Conservation (phyloP, 2,888 invertebrate species). For the Phyllotreta striolata region DNA sequence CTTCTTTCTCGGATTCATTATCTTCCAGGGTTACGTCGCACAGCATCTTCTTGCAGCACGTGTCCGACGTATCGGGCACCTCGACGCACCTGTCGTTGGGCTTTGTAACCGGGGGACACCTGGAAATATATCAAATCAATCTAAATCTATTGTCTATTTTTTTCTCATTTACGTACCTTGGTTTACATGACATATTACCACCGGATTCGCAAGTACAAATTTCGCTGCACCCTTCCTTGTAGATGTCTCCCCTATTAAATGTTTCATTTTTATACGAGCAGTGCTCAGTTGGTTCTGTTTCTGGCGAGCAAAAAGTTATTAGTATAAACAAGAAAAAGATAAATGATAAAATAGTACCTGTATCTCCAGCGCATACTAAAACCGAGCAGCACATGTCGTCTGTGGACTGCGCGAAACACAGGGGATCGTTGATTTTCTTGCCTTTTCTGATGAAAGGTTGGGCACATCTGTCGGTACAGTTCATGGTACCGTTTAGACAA, state of each 20-base stretch:
- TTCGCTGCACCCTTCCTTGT: constrained; percentile 83
- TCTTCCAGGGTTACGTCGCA: constrained; percentile 86
- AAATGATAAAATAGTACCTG: constrained; percentile 57
- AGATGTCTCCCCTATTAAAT: constrained; percentile 74
- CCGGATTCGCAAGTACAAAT: constrained; percentile 79
- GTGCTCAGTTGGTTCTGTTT: constrained; percentile 63
- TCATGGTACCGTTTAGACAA: constrained; percentile 74
- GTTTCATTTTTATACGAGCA: constrained; percentile 75
- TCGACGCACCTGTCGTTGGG: constrained; percentile 79
- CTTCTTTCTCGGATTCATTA: constrained; percentile 67
- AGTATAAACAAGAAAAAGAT: too few species aligned
- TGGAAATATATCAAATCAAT: constrained; percentile 46
- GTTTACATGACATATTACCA: constrained; percentile 64
- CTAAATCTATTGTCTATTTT: not conserved
- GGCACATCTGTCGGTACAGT: constrained; percentile 76
- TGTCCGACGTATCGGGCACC: constrained; percentile 81
- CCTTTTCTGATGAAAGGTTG: constrained; percentile 75
- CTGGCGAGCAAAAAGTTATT: constrained; percentile 46
- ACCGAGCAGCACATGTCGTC: constrained; percentile 77
- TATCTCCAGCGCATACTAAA: constrained; percentile 73
- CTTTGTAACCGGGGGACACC: constrained; percentile 69
- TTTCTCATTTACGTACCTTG: constrained; percentile 50
- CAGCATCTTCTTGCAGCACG: constrained; percentile 84
- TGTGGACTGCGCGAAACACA: constrained; percentile 75
- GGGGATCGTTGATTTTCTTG: constrained; percentile 71